Evolutionary conservation across 2,113 vertebrate species (phyloP), one percentile per base, ranked within the genome.

Genomic region (Podarcis raffonei): DNA sequence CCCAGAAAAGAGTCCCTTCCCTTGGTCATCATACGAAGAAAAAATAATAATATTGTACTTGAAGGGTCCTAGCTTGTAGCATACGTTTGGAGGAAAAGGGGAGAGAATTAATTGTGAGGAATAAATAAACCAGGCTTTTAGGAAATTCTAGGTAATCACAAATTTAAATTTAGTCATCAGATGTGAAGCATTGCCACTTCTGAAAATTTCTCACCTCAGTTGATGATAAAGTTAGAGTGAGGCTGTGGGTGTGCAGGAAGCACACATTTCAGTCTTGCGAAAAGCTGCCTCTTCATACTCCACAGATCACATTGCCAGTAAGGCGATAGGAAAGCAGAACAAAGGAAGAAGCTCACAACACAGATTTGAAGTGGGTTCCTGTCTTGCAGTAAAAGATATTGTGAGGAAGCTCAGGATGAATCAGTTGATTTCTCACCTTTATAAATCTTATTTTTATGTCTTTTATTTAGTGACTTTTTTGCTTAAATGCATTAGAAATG

Each of bases 261-360:
- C 91, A 87, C 85, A 83, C 92, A 85, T 88, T 92, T 23, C 1
- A 0, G 78, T 87, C 25, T 48, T 57, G 88, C 86, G n/a, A 85
- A 86, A 93, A 93, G 69, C 93, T 94, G 93, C 69, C 90, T 94
- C 30, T 68, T 94, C 80, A 16, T 86, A 75, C 92, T 93, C 89
- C 93, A 89, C 20, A 92, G 92, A 93, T 94, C 87, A 92, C 37
- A 16, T 95, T 93, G 93, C 83, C 84, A 89, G 93, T 57, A 82
- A 85, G 95, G 92, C 83, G 92, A 85, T 85, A 92, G 94, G 89
- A 88, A 92, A 74, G 87, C 57, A 81, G 94, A 95, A 95, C 95
- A 96, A 96, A 96, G 93, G 89, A 69, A 89, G 18, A 89, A 88
- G 39, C 90, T 37, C 93, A 84, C 86, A 89, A 32, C 75, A 85